phyloP scores from a whole-genome alignment of 2,113 vertebrate species.

The Cyphomyrus discorhynchus region DNA sequence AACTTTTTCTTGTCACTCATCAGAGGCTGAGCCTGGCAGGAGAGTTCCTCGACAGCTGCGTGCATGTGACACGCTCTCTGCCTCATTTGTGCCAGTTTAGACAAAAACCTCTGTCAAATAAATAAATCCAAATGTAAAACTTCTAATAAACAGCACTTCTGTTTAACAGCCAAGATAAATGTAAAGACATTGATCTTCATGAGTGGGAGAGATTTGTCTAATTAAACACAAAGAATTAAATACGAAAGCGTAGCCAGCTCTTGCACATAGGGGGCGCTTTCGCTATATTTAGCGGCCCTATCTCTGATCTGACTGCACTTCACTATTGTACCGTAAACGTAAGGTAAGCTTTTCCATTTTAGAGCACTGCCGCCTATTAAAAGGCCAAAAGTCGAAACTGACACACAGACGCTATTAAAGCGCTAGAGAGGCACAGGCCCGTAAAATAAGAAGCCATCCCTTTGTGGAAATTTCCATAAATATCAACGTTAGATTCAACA shows the following conservation, averaged over 20 bases:
- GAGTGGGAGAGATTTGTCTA: neutral
- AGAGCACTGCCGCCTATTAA: neutral
- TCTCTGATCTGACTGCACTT: neutral
- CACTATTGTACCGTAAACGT: neutral
- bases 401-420: neutral
- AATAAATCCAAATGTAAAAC: neutral
- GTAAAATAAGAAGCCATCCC: neutral
- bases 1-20: neutral
- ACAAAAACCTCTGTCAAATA: neutral
- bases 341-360: neutral
- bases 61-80: neutral
- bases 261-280: neutral
- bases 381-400: neutral
- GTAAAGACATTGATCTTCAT: neutral
- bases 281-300: too few species aligned
- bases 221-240: neutral
- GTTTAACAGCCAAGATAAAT: neutral
- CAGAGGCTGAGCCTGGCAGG: neutral
- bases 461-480: neutral
- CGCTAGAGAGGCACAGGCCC: neutral
- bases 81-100: neutral
- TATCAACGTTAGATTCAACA: neutral
- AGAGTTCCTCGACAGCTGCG: neutral
- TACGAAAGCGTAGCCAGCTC: neutral
- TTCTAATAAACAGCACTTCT: neutral